Evolutionary conservation across 2,113 vertebrate genomes (phyloP).

Genomic region (Callospermophilus lateralis): DNA sequence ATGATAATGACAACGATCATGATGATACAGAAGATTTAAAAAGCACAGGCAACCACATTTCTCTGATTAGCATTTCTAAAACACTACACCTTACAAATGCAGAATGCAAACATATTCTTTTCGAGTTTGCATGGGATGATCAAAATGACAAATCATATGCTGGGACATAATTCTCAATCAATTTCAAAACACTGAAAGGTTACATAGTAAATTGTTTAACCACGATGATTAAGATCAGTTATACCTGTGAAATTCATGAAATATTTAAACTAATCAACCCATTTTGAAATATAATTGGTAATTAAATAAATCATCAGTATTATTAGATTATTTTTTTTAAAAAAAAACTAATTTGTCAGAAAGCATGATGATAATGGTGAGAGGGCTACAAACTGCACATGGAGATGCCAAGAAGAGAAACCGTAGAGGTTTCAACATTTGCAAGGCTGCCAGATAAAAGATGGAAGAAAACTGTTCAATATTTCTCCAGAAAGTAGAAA

Average conservation of each 20-base stretch:
- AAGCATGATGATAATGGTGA: background rate
- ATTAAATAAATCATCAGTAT: background rate
- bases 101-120: background rate
- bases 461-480: background rate
- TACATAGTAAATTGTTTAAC: background rate
- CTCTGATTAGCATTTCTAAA: background rate
- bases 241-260: background rate
- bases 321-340: background rate
- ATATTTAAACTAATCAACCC: background rate
- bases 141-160: background rate
- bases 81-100: background rate
- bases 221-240: background rate
- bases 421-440: background rate
- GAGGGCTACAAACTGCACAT: background rate
- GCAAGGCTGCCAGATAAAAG: background rate
- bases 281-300: conserved; percentile 18
- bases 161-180: background rate
- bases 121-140: background rate
- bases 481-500: conserved; percentile 34
- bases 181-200: background rate
- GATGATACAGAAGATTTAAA: background rate
- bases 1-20: background rate
- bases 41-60: background rate
- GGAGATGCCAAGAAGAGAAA: background rate
- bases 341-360: background rate